Base-by-base conservation (phyloP, 2,888 invertebrate genomes). In the Diaperis boleti region DNA sequence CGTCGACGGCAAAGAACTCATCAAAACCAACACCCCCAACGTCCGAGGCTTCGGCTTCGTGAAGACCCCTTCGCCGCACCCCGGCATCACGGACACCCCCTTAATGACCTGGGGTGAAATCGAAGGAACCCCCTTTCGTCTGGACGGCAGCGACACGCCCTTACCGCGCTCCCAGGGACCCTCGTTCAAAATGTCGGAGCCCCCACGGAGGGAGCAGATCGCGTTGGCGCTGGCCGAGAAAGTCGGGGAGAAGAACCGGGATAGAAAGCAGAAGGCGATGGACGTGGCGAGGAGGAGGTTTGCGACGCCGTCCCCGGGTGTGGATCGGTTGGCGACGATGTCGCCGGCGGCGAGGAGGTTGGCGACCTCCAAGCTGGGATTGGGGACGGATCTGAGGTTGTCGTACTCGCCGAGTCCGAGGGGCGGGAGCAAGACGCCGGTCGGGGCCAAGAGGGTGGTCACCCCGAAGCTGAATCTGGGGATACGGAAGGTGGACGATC, bases 71-170 rank as follows among this genome's bases (percentile, higher is more conserved):
- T 95, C 96, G 0, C 97, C 97, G 0, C 88, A 89, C 33, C 98
- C 98, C 0, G 92, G 91, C n/a, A 87, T 52, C 7, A 89, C 91
- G 65, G 93, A 91, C 66, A 95, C 96, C 17, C 99, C 99, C 1
- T 84, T 99, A 64, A 98, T 99, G 97, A 98, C 98, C 0, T 99
- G 99, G 99, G 99, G 99, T 70, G 94, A 96, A 83, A 96, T 99
- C 59, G 98, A 98, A 79, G 96, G 98, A 13, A 98, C 98, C 0
- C 99, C 98, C 1, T 97, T 97, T 78, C 85, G 95, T 22, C 84
- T 98, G 20, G 98, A 98, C 77, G 96, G 94, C 0, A 89, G 93
- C 3, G 96, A 95, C 77, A 95, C 96, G 0, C 96, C 96, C 0
- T 78, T 94, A 39, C 87, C 87, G 3, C 84, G 88, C 17, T 86